Evolutionary conservation across 2,888 invertebrate species (phyloP), one percentile per base, ranked within the genome.

Genomic region (Corbicula japonica): DNA sequence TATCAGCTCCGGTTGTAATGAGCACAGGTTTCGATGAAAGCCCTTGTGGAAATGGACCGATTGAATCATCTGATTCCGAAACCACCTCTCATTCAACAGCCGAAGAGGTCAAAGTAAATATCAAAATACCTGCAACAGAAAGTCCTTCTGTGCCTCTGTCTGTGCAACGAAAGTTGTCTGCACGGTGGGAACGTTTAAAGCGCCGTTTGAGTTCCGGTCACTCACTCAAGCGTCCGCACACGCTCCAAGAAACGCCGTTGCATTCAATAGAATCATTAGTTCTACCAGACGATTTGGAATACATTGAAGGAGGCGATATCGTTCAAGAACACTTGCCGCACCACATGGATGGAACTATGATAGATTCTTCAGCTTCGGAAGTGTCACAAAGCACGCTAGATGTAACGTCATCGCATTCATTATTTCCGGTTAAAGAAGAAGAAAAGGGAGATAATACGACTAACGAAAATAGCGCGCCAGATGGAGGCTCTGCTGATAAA

Each of bases 271-370:
- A 73, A 21, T 63, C 69, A 10, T 65, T 56, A 8, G 78, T 80
- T 18, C 76, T 83, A 18, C 83, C 83, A 2, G 83, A 83, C 48
- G 83, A 83, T 26, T 35, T 83, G 12, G 83, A 83, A 15, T 83
- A 83, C 34, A 80, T 83, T 6, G 83, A 83, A 41, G 79, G 83
- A 12, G 83, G 83, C 0, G 83, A 83, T 56, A 79, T 83, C 21
- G 70, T 78, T 2, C 71, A 66, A 3, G 61, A 71, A 5, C 66
- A 71, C 5, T 6, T 26, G 18, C 60, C 65, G 6, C 76, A 63
- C 34, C 63, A 58, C 18, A 48, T 44, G 1, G 58, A 56, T 8
- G 41, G 32, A 1, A 12, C 15, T 34, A 35, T 34, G 28, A 35
- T 34, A 15, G 15, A 23, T 32, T 28, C 30, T n/a, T 26, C 8